These are phyloP conservation scores for Oncorhynchus nerka DNA, from an alignment of 2,113 vertebrate species.

Conservation along the genomic window DNA sequence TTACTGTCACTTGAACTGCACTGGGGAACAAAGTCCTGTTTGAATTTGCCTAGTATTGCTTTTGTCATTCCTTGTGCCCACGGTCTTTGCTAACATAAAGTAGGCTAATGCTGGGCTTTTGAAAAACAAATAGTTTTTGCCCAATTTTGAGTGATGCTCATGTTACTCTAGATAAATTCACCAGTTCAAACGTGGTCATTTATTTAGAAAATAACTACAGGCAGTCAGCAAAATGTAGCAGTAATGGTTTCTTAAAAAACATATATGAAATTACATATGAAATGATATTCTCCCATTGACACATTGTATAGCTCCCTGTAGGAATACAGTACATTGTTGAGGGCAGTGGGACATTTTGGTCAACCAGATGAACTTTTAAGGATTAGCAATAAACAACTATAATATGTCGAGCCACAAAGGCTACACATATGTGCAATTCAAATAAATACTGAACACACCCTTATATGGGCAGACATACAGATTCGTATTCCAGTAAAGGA, in stretches of 20 bases:
- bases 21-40: not conserved
- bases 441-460: not conserved
- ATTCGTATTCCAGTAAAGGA: constrained; percentile 13
- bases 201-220: no score
- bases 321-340: no score
- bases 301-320: no score
- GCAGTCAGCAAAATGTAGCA: no score
- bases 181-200: no score
- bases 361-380: not conserved
- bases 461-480: not conserved
- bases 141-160: no score
- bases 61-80: not conserved
- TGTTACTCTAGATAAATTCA: no score
- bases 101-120: not conserved
- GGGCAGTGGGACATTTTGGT: not conserved
- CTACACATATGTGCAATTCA: not conserved
- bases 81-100: not conserved
- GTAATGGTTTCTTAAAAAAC: no score
- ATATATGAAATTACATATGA: no score
- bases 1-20: not conserved
- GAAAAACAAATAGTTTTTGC: not conserved
- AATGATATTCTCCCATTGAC: no score
- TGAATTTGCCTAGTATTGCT: not conserved
- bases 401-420: not conserved
- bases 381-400: not conserved